Percentiles rank a stretch among this genome's conserved stretches.
These are phyloP conservation scores for roundworm (Caenorhabditis elegans) DNA, from an alignment of 1,140 invertebrate genomes.

Conservation along the genomic window WBcel235 BX284605.5:5329501-5330000, in stretches of 20 bases:
- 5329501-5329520: no score
- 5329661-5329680: no score
- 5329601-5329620: no score
- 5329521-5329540: no score
- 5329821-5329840: conserved; percentile 29
- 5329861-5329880: background rate
- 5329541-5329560: no score
- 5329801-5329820: conserved; percentile 22
- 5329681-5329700: no score
- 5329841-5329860: background rate
- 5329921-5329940: conserved; percentile 28
- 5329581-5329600: no score
- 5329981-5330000: background rate
- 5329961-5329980: background rate
- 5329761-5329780: background rate
- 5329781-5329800: background rate
- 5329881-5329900: conserved; percentile 19
- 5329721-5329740: background rate
- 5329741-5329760: background rate
- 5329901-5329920: conserved; percentile 18
- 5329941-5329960: background rate
- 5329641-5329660: no score
- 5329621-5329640: no score
- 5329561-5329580: no score
- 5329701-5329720: conserved; percentile 11